phyloP scores from a whole-genome alignment of 2,797 vertebrate species.

The Anableps anableps region DNA sequence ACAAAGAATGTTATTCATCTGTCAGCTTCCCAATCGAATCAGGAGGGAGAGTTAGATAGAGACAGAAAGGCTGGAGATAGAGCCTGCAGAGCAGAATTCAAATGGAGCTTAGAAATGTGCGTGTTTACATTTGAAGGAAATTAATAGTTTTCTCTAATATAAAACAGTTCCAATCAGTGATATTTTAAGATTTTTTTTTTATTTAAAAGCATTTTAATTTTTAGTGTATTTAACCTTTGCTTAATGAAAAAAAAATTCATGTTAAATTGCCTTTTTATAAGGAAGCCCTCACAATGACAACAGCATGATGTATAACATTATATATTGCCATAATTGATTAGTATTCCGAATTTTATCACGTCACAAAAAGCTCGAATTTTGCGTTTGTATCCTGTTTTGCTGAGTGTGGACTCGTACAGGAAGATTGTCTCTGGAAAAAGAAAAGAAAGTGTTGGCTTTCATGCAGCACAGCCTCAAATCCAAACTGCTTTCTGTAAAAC shows the following conservation, averaged over 20 bases:
- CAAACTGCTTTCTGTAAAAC: not conserved
- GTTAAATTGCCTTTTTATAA: too few species aligned
- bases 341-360: not conserved
- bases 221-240: too few species aligned
- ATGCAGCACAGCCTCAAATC: not conserved
- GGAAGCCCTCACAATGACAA: too few species aligned
- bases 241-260: too few species aligned
- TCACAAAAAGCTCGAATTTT: not conserved
- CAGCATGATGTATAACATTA: too few species aligned
- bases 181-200: not conserved
- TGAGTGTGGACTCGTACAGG: not conserved
- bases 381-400: not conserved
- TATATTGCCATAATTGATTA: too few species aligned
- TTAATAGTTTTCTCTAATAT: not conserved
- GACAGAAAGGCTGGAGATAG: constrained; percentile 16
- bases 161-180: not conserved
- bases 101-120: not conserved
- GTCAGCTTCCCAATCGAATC: constrained; percentile 35
- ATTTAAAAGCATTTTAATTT: not conserved
- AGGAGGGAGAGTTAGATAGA: constrained; percentile 16
- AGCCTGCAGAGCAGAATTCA: constrained; percentile 9
- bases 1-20: constrained; percentile 64
- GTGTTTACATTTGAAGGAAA: not conserved
- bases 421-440: not conserved
- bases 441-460: not conserved